Percentiles rank a stretch among this genome's conserved stretches.
Evolutionary conservation across 2,113 vertebrate genomes (phyloP).

Genomic region (Platycercus adscitus): DNA sequence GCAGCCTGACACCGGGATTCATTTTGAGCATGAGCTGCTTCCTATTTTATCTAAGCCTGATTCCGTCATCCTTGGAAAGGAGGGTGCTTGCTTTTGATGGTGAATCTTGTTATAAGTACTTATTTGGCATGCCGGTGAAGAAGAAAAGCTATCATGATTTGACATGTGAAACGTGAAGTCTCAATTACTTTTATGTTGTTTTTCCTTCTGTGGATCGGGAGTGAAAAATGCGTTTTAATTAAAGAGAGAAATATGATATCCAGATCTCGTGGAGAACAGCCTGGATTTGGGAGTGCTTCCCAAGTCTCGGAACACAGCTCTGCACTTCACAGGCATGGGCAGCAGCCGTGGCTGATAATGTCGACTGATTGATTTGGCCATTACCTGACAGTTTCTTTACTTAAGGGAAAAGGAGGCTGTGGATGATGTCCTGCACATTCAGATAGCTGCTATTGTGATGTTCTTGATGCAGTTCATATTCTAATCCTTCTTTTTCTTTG

Average conservation of each 20-base stretch:
- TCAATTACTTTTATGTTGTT: conserved; percentile 69
- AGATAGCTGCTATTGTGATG: background rate
- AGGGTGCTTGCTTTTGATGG: conserved; percentile 53
- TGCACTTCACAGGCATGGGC: background rate
- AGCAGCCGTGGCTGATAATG: background rate
- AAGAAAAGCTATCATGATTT: conserved; percentile 38
- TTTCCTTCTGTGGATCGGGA: conserved; percentile 3
- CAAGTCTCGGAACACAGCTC: background rate
- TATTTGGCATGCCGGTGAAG: conserved; percentile 36
- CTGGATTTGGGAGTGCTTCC: conserved; percentile 29
- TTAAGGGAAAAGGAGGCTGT: background rate
- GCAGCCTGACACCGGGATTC: conserved; percentile 34
- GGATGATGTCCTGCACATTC: background rate
- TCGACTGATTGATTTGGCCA: conserved; percentile 33
- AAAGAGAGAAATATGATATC: conserved; percentile 45
- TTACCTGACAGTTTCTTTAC: conserved; percentile 41
- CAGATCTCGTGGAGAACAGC: background rate
- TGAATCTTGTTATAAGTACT: conserved; percentile 43
- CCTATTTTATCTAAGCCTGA: conserved; percentile 62
- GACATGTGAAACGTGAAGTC: conserved; percentile 59
- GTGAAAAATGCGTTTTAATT: conserved; percentile 63
- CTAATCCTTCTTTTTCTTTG: background rate
- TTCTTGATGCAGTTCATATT: background rate
- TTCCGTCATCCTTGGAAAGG: conserved; percentile 52
- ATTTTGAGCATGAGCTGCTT: conserved; percentile 39